Percentiles rank a stretch among this genome's conserved stretches.
Conservation (phyloP, 1,140 invertebrate species). For the Papilio glaucus region DNA sequence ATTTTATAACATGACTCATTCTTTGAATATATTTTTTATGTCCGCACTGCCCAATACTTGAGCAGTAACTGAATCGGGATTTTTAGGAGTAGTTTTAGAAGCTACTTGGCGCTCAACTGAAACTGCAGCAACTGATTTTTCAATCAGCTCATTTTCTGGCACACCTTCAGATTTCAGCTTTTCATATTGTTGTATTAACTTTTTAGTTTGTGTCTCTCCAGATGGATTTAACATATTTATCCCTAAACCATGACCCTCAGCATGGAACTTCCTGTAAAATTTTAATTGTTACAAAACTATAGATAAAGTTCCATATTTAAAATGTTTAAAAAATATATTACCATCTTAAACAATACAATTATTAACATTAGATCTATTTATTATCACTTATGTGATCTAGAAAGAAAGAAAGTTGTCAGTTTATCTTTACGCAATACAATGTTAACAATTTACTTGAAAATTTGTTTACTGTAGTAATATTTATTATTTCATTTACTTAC, state of each 20-base stretch:
- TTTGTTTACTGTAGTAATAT: too few relatives aligned
- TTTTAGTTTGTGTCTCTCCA: slow-evolving; percentile 83
- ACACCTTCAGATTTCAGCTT: slow-evolving; percentile 81
- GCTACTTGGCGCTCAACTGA: slow-evolving; percentile 49
- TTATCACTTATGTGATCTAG: too few relatives aligned
- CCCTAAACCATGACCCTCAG: slow-evolving; percentile 81
- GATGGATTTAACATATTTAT: slow-evolving; percentile 78
- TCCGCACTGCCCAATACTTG: slow-evolving; percentile 65
- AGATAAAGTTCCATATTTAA: too few relatives aligned
- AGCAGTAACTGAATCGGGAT: slow-evolving; percentile 57
- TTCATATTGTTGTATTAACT: slow-evolving; percentile 85
- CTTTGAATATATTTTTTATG: slow-evolving; percentile 77
- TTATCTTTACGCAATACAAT: too few relatives aligned
- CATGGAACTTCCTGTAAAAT: slow-evolving; percentile 86
- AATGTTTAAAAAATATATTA: too few relatives aligned
- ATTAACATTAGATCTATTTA: too few relatives aligned
- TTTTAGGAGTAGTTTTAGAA: slow-evolving; percentile 41
- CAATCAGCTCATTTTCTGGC: slow-evolving; percentile 77
- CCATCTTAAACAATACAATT: too few relatives aligned
- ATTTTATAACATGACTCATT: slow-evolving; percentile 41
- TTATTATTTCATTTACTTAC: slow-evolving; percentile 83
- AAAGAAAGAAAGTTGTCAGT: too few relatives aligned
- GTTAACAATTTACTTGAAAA: too few relatives aligned
- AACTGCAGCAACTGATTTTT: slow-evolving; percentile 58
- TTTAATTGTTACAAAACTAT: too few relatives aligned